Evolutionary conservation across 35 echinoderm and acorn worm species (phyloP), one percentile per base, ranked within the genome.

Genomic region (Apostichopus parvimensis): DNA sequence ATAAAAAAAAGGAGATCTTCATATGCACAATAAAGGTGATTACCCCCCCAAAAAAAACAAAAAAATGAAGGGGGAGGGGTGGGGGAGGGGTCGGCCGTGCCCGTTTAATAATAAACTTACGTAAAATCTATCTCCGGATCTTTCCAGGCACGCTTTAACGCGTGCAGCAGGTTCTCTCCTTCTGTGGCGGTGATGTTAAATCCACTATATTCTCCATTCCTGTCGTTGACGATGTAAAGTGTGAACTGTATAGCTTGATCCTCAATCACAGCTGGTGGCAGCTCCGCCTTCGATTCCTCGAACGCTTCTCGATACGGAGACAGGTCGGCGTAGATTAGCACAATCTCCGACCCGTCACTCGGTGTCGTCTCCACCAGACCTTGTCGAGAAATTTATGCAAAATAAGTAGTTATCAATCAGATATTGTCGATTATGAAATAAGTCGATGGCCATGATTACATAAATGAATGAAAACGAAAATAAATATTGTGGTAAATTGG

Each of bases 241-340:
- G 79, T 82, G 14, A 82, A 82, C 54, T 25, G 34, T 7, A 82
- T 53, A 8, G 79, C n/a, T 82, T 82, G 8, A 82, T 82, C 79
- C 18, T 82, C 52, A 82, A 82, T 82, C 5, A 6, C 55, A n/a
- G 79, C 17, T 82, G 79, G 79, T 45, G 34, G 34, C 0, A 82
- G 79, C 55, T 82, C 79, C n/a, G 34, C 34, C 34, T 45, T 45
- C 34, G 34, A 45, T 45, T 45, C 34, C 34, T 45, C 34, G 34
- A 45, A 2, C 34, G 34, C 34, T 45, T 82, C 79, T 56, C 52
- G 23, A 21, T 34, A 78, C 4, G 9, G 22, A 82, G 34, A 53
- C 11, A 82, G 14, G 54, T 82, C 53, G 54, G 79, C 52, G 54
- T 82, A 82, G 1, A 53, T 10, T 8, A 82, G 52, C 8, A 54